Percentiles rank a stretch among this genome's conserved stretches.
phyloP scores from a whole-genome alignment of 2,888 invertebrate species.

The Tortrix viridana region DNA sequence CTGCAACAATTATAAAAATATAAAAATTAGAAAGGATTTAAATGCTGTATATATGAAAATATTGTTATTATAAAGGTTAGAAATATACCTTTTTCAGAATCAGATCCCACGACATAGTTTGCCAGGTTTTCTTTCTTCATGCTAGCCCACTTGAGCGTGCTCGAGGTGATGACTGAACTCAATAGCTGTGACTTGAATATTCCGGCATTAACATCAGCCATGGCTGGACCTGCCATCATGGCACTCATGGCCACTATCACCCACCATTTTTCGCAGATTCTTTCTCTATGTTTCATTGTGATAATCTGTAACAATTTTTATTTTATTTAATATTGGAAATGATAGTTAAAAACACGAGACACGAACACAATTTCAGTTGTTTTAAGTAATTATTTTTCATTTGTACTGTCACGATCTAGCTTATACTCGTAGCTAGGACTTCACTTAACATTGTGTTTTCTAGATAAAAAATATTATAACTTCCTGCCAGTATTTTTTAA shows the following conservation, averaged over 20 bases:
- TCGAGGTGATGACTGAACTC: conserved; percentile 90
- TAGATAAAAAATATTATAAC: too few relatives aligned
- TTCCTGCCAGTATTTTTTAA: too few relatives aligned
- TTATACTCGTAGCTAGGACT: too few relatives aligned
- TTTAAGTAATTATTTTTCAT: too few relatives aligned
- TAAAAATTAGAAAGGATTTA: too few relatives aligned
- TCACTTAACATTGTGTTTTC: too few relatives aligned
- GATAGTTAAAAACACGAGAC: too few relatives aligned
- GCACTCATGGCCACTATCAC: conserved; percentile 70
- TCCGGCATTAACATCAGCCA: conserved; percentile 67
- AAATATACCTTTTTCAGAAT: conserved; percentile 65
- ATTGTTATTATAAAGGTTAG: background rate
- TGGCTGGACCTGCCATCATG: conserved; percentile 60
- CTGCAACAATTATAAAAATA: conserved; percentile 52
- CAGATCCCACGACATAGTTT: conserved; percentile 87
- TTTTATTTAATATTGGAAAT: background rate
- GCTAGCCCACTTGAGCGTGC: conserved; percentile 90
- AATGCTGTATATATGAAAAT: background rate
- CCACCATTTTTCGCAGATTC: conserved; percentile 69
- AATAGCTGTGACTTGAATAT: conserved; percentile 75
- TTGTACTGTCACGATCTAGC: too few relatives aligned
- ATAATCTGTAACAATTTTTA: conserved; percentile 46
- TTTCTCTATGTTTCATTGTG: conserved; percentile 68
- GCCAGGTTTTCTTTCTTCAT: conserved; percentile 67
- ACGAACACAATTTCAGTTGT: too few relatives aligned